Evolutionary conservation across 2,888 invertebrate genomes (phyloP).

Genomic region (Eupelmus urozonus): DNA sequence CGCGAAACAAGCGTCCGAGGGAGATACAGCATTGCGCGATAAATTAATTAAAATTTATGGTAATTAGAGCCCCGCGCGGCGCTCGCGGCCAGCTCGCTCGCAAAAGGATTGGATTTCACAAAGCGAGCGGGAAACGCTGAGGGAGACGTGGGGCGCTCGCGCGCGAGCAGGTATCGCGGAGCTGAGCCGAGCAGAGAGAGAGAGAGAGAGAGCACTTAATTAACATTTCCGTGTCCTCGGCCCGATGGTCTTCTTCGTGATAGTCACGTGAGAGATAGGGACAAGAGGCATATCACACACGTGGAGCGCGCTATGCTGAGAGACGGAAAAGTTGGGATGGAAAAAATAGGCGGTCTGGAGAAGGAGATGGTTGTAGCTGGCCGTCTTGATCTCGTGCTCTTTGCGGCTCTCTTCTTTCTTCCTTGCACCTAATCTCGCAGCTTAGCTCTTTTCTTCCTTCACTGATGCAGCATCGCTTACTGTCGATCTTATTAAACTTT

Average conservation of each 20-base stretch:
- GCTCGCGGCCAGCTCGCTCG: too few species aligned
- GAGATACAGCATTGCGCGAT: conserved; percentile 19
- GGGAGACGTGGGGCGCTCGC: background rate
- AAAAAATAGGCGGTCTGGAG: background rate
- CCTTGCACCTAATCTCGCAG: background rate
- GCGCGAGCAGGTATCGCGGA: too few species aligned
- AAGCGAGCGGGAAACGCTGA: conserved; percentile 28
- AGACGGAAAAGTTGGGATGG: background rate
- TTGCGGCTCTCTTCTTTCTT: background rate
- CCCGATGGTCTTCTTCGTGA: background rate
- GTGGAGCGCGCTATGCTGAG: background rate
- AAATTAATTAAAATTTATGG: conserved; percentile 58
- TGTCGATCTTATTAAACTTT: background rate
- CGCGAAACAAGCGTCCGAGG: background rate
- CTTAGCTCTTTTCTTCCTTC: background rate
- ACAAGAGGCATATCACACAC: background rate
- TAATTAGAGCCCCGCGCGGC: conserved; percentile 41
- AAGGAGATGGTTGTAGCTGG: background rate
- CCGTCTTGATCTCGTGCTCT: background rate
- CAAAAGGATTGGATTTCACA: conserved; percentile 50
- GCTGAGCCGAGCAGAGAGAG: too few species aligned
- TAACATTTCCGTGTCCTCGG: conserved; percentile 48
- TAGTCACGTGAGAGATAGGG: conserved; percentile 9
- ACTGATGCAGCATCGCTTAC: background rate
- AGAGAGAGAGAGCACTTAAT: conserved; percentile 55